Conservation (phyloP, 2,113 vertebrate genomes). For the Actenoides lindsayi region DNA sequence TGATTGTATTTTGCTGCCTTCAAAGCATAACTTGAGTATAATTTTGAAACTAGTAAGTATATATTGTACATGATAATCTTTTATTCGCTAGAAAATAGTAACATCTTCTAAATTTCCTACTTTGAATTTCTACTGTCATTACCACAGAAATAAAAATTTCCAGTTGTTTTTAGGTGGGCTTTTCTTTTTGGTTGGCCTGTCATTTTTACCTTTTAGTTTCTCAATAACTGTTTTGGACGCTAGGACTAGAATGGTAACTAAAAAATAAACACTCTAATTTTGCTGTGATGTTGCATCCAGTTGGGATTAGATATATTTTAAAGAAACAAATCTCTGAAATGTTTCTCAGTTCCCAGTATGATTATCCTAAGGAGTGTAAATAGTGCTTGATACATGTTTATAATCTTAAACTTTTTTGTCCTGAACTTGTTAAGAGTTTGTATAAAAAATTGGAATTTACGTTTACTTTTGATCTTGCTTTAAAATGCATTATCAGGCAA, state of each 20-base stretch:
- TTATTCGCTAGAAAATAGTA: not conserved
- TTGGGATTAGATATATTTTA: not conserved
- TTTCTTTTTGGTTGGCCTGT: not conserved
- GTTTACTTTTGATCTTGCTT: not conserved
- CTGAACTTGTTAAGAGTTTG: not conserved
- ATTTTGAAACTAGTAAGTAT: not conserved
- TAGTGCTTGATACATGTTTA: not conserved
- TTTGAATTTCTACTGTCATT: not conserved
- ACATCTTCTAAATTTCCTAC: not conserved
- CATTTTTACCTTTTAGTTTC: not conserved
- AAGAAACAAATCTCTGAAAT: not conserved
- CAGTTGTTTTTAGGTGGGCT: accelerated
- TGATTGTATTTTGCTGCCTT: not conserved
- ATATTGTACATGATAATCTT: not conserved
- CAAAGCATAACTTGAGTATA: not conserved
- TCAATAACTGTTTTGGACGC: not conserved
- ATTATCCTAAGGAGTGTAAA: not conserved
- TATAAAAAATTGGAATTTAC: not conserved
- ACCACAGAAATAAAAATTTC: not conserved
- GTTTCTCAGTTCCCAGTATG: not conserved
- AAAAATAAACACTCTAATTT: not conserved
- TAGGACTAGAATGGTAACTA: not conserved
- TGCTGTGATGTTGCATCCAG: not conserved
- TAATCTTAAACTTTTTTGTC: not conserved
- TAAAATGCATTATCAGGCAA: not conserved